Evolutionary conservation across 2,888 invertebrate species (phyloP).

Genomic region (Toxonevra muliebris): DNA sequence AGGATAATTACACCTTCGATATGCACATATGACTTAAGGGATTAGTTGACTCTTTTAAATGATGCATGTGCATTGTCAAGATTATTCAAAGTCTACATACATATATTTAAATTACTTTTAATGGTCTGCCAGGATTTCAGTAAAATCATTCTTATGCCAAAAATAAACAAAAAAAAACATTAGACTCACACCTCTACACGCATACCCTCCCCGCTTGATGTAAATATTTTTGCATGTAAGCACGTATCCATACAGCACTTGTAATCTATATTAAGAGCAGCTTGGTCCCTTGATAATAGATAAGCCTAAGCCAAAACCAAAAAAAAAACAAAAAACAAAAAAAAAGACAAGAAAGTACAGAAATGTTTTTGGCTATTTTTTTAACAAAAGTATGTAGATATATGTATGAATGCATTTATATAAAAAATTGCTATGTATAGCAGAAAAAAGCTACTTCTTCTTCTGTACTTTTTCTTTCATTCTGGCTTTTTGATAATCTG

Average conservation of each 20-base stretch:
- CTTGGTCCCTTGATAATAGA: constrained; percentile 36
- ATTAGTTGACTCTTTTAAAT: no score
- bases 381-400: no score
- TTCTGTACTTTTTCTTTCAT: constrained; percentile 11
- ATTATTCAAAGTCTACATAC: no score
- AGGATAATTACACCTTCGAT: no score
- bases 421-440: constrained; percentile 15
- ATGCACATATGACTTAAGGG: no score
- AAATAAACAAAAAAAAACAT: constrained; percentile 16
- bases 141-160: neutral
- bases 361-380: neutral
- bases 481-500: constrained; percentile 50
- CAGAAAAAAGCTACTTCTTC: constrained; percentile 29
- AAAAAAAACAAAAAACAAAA: constrained; percentile 21
- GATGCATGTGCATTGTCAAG: no score
- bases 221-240: constrained; percentile 33
- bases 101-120: no score
- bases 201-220: no score
- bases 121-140: no score
- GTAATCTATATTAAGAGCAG: constrained; percentile 40
- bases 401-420: neutral
- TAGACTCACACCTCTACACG: constrained; percentile 1
- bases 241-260: constrained; percentile 40
- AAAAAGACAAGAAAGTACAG: neutral
- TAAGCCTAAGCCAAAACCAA: constrained; percentile 34